A percentile compares a stretch with the other conserved stretches of the same genome.
phyloP scores from a whole-genome alignment of 2,113 vertebrate genomes.

The Phyllostomus discolor region DNA sequence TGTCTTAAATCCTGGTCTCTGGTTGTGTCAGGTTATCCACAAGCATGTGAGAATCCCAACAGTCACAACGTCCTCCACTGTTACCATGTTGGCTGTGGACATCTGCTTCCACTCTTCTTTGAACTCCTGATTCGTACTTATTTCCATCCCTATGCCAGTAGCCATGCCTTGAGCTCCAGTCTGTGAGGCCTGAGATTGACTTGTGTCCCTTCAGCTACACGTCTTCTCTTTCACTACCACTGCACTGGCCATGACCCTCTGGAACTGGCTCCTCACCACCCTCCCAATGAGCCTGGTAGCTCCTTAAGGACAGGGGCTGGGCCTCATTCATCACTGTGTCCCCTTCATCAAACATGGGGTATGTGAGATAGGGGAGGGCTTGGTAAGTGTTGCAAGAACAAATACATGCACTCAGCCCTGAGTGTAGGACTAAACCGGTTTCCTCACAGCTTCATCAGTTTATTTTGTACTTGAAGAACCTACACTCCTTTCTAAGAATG shows the following conservation, averaged over 20 bases:
- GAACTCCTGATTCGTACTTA: neutral
- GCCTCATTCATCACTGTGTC: neutral
- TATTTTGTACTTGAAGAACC: neutral
- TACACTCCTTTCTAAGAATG: constrained; percentile 13
- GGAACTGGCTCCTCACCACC: neutral
- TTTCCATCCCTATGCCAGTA: neutral
- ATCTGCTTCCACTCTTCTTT: neutral
- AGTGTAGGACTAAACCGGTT: neutral
- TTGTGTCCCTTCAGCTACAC: neutral
- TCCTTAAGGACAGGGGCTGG: neutral
- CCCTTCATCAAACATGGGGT: neutral
- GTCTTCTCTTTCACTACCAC: neutral
- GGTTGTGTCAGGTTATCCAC: neutral
- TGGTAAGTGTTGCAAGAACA: neutral
- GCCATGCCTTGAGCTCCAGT: neutral
- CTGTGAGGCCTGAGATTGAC: neutral
- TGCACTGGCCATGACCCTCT: neutral
- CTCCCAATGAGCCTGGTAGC: neutral
- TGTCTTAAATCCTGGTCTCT: neutral
- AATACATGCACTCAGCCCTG: neutral
- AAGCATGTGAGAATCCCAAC: neutral
- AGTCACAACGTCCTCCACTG: neutral
- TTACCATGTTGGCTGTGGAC: neutral
- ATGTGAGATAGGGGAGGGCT: neutral
- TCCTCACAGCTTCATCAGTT: neutral